These are phyloP conservation scores for Cochlearius cochlearius DNA, from an alignment of 2,113 vertebrate species.

Conservation along the genomic window DNA sequence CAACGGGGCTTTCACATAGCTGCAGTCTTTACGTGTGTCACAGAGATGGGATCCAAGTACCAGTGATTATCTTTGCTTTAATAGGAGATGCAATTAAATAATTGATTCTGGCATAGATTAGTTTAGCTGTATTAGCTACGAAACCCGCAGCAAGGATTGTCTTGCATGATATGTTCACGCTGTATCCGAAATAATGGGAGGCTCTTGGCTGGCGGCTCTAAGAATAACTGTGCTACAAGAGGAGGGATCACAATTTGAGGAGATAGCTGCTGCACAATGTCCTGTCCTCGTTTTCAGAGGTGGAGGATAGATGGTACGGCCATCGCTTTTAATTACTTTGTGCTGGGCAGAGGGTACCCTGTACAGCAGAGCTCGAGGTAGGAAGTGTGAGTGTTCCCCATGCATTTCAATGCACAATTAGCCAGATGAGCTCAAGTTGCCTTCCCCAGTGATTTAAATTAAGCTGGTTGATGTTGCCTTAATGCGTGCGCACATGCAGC, in stretches of 20 bases:
- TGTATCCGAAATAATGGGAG: not conserved
- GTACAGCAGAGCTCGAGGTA: not conserved
- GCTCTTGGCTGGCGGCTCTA: slow-evolving; percentile 9
- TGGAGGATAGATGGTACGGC: not conserved
- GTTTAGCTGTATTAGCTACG: not conserved
- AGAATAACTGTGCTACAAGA: not conserved
- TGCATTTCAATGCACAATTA: not conserved
- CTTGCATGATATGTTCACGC: not conserved
- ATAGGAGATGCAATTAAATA: not conserved
- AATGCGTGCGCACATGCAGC: not conserved
- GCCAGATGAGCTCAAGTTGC: not conserved
- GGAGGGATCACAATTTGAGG: not conserved
- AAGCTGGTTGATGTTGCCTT: not conserved
- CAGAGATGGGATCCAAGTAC: not conserved
- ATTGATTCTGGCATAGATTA: slow-evolving; percentile 30
- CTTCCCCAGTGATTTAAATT: not conserved
- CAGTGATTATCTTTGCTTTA: not conserved
- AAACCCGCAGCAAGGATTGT: slow-evolving; percentile 36
- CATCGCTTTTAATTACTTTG: not conserved
- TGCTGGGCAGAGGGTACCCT: not conserved
- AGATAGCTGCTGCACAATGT: not conserved
- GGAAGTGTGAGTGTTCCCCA: not conserved
- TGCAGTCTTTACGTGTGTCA: not conserved
- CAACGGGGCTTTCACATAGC: not conserved
- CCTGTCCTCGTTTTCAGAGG: not conserved